Base-by-base conservation (phyloP, 2,113 vertebrate genomes). In the Hippocampus guttulatus region DNA sequence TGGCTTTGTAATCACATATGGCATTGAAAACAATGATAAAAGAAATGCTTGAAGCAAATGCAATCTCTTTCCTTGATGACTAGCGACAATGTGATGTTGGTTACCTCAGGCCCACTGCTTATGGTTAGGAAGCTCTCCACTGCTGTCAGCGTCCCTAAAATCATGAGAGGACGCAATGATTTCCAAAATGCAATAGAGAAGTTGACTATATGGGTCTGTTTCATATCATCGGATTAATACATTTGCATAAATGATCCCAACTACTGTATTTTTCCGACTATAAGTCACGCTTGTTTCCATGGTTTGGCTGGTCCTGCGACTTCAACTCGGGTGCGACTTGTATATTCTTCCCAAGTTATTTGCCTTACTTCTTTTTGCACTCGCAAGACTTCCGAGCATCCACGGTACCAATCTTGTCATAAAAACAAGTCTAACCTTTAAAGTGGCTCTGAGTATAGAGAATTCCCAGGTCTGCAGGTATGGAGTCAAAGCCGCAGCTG, bases 401-500 rank as follows among this genome's bases (percentile, higher is more conserved):
- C 7, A 23, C 41, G 52, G 16, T 30, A 27, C 23, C 20, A 33
- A 33, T 21, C 15, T 38, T 8, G 40, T 15, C 14, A 67, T 16
- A 9, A 38, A 55, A n/a, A 38, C 20, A 14, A 33, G 45, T 67
- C 69, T 15, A 84, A 96, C 96, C 95, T 92, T 95, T 94, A 81
- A 96, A 81, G 76, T 94, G 92, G 75, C 91, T 91, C 84, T 90
- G 91, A 75, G 94, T 95, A 75, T 92, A 96, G 43, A 96, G 67
- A 2, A 97, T 89, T 64, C 95, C 95, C 90, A 96, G 85, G 77
- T 98, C 95, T 0, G 95, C 95, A 0, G 95, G 95, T 74, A 97
- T 94, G 61, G 95, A 95, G 90, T 96, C 95, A 85, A 97, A 97
- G 25, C 96, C 96, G 80, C 94, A 94, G 93, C 95, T 97, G 75